Evolutionary conservation across 2,888 invertebrate species (phyloP).

Genomic region (Torymus tubicola): DNA sequence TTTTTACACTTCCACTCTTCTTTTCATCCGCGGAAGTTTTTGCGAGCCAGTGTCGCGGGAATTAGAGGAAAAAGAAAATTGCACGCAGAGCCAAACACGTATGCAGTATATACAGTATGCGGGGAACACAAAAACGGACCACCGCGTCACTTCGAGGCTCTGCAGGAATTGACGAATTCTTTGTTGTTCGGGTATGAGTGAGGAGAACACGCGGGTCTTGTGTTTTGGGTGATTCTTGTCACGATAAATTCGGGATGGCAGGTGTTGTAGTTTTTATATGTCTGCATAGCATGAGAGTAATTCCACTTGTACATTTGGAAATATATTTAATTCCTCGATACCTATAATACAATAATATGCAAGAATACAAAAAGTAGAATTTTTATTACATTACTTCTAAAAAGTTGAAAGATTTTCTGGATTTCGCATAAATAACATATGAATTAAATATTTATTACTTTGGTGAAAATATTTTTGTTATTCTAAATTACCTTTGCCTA

Average conservation of each 20-base stretch:
- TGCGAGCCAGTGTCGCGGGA: not conserved
- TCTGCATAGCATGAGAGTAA: no score
- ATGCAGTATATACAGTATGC: no score
- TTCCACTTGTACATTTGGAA: no score
- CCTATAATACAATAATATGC: no score
- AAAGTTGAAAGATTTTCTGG: no score
- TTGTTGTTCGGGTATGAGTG: slow-evolving; percentile 11
- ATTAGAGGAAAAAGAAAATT: slow-evolving; percentile 30
- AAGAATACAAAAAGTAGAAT: no score
- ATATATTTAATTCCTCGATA: no score
- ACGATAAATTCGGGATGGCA: slow-evolving; percentile 1
- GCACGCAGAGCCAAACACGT: not conserved
- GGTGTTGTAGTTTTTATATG: not conserved
- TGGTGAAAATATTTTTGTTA: no score
- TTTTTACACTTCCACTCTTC: slow-evolving; percentile 12
- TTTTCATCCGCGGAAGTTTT: slow-evolving; percentile 14
- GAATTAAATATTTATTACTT: no score
- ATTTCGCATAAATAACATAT: no score
- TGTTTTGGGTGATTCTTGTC: not conserved
- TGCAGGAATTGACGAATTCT: slow-evolving; percentile 40
- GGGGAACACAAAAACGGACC: not conserved
- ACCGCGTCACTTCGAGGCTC: not conserved
- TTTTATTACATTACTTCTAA: no score
- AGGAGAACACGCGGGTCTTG: not conserved
- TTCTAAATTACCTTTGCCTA: no score